Evolutionary conservation across 2,113 vertebrate species (phyloP).

Genomic region (Microcebus jonahi): DNA sequence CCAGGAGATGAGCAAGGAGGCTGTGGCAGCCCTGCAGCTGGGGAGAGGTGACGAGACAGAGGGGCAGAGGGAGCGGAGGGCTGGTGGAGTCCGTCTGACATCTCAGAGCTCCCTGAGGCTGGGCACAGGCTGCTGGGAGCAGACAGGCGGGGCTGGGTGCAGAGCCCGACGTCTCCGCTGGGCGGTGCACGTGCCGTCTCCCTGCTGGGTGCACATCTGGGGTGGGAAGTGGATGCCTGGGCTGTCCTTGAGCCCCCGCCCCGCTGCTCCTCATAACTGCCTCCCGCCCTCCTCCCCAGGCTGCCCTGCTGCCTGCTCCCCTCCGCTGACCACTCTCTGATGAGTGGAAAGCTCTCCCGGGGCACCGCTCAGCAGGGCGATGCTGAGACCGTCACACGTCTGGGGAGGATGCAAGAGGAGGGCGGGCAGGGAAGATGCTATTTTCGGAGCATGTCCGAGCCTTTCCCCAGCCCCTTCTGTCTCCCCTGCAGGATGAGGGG

Average conservation of each 20-base stretch:
- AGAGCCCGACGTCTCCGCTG: background rate
- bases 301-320: background rate
- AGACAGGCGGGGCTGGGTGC: background rate
- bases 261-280: background rate
- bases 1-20: background rate
- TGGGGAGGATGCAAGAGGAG: background rate
- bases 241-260: background rate
- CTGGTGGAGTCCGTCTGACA: background rate
- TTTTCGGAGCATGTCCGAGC: background rate
- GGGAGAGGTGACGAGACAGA: background rate
- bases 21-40: background rate
- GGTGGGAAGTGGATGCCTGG: rapidly evolving
- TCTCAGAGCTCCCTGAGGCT: background rate
- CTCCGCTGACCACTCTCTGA: background rate
- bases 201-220: background rate
- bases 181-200: background rate
- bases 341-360: background rate
- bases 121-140: background rate
- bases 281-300: background rate
- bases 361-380: background rate
- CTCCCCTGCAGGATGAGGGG: background rate
- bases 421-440: background rate
- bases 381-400: background rate
- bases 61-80: background rate
- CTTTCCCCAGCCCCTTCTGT: background rate